Base-by-base conservation (phyloP, 1,140 invertebrate species). In the Steinernema feltiae region DNA sequence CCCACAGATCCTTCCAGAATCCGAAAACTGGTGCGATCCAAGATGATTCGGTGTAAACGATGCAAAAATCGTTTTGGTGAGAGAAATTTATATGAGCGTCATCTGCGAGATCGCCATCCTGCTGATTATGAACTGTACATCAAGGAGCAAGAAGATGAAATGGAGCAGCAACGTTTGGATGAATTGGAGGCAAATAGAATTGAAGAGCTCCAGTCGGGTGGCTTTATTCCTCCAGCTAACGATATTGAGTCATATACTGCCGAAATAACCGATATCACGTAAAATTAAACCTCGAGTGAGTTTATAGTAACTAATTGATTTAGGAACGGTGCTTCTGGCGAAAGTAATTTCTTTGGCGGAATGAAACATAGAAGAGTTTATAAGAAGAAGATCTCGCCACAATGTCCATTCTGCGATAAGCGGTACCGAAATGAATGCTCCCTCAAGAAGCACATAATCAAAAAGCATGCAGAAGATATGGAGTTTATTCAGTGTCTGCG, bases 381-480 rank as follows among this genome's bases (percentile, higher is more conserved):
- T 82, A 83, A 84, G 53, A 85, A 86, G 80, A 85, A 85, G 71
- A 73, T 87, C 15, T 86, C 84, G 24, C 84, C 84, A 1, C 84
- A 85, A 76, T 85, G 84, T 53, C 81, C 83, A 1, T 85, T 85
- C 69, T 85, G 84, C 72, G 84, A 85, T 46, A 85, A 85, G 74
- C 79, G 84, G 0, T 85, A 84, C 63, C 76, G 84, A 30, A 85
- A 85, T 71, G 84, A 85, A 32, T 78, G 84, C 70, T 85, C 84
- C 1, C 76, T 85, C n/a, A 85, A 86, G 71, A 85, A 85, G 69
- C 84, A 85, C 70, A 76, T 85, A 17, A 71, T 72, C 2, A 84
- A 84, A 70, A 85, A 86, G 76, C 84, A 85, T 78, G 48, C 82
- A 24, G 84, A 87, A 70, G 72, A 72, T 30, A 76, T 73, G 3